A percentile compares a stretch with the other conserved stretches of the same genome.
These are phyloP conservation scores for Bujurquina vittata DNA, from an alignment of 2,113 vertebrate genomes.

Conservation along the genomic window DNA sequence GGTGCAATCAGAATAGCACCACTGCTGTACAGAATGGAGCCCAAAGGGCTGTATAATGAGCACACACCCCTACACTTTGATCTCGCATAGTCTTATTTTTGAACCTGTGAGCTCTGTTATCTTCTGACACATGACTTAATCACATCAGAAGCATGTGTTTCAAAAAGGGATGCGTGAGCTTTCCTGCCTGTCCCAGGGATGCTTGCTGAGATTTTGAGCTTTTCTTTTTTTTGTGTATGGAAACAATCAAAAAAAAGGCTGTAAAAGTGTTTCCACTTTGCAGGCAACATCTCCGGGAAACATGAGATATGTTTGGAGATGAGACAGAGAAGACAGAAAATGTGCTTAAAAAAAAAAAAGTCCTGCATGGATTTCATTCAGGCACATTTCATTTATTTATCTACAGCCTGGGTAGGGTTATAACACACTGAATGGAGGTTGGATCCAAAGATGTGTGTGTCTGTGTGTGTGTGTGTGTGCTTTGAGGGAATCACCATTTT, in stretches of 20 bases:
- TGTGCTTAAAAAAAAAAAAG: neutral
- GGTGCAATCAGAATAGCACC: constrained; percentile 33
- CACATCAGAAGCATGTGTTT: constrained; percentile 7
- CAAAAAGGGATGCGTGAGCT: neutral
- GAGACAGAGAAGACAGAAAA: neutral
- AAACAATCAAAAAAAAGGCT: neutral
- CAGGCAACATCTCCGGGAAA: neutral
- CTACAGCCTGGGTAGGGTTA: neutral
- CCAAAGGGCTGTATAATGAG: constrained; percentile 51
- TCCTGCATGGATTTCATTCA: neutral
- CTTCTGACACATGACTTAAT: constrained; percentile 41
- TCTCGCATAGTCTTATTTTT: constrained; percentile 30
- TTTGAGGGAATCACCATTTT: neutral
- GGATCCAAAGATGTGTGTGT: neutral
- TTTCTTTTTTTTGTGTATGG: neutral
- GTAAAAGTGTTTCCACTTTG: neutral
- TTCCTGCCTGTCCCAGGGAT: neutral
- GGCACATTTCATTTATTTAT: neutral
- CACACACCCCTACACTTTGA: constrained; percentile 56
- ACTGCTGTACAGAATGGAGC: constrained; percentile 24
- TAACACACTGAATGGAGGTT: neutral
- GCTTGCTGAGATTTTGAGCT: neutral
- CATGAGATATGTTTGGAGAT: neutral
- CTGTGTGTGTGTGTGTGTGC: neutral
- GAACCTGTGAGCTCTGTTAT: constrained; percentile 47